Base-by-base conservation (phyloP, 2,888 invertebrate species). In the Perizoma affinitatum region DNA sequence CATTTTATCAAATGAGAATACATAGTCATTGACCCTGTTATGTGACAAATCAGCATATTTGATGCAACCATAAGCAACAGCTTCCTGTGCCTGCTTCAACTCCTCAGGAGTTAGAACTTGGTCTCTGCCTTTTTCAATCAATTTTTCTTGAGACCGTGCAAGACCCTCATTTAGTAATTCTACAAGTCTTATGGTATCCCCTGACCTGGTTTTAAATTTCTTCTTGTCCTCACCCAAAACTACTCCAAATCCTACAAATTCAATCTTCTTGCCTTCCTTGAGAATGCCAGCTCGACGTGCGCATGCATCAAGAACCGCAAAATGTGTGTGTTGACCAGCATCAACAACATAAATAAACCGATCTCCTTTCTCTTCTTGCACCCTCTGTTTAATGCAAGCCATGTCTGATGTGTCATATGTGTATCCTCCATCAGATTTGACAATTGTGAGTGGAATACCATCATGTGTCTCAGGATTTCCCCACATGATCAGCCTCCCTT, bases 1-100 rank as follows among this genome's bases (percentile, higher is more conserved):
- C 99, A 99, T 99, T 93, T 98, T 98, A 80, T 99, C 98, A 87
- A 99, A 99, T 0, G 98, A 99, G 89, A 99, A 99, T 2, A 99
- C 95, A 82, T 99, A 99, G 80, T 99, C 99, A 82, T 97, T 96
- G 58, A 95, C 95, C 64, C 98, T 94, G 83, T 98, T 98, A 78
- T 99, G 98, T 9, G 96, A 97, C 50, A 99, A 93, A 93, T 99
- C 99, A 5, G 99, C 96, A 86, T 99, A 99, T 84, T 99, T 99
- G 59, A 99, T 98, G 82, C 99, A 99, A 5, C 99, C 98, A 84
- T 98, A 99, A 0, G 99, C 99, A 0, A 99, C 95, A 0, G 98
- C 96, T 89, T 97, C 96, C 85, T 97, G 96, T 0, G 98, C 98
- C 50, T 91, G 87, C 73, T 94, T 94, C 40, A 99, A 84, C 85